These are phyloP conservation scores for Cirrhinus molitorella DNA, from an alignment of 2,797 vertebrate genomes.

Conservation along the genomic window DNA sequence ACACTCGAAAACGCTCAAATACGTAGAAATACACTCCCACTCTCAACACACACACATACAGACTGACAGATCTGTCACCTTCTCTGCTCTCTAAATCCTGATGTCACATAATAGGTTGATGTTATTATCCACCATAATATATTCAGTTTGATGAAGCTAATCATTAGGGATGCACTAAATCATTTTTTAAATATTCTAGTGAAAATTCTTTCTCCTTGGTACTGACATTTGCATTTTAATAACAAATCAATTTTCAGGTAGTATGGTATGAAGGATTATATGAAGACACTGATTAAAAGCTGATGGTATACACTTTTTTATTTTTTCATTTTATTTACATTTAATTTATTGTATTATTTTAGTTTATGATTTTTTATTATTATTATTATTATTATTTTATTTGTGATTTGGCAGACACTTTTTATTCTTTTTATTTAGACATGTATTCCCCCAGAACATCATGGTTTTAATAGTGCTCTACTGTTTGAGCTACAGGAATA, in stretches of 20 bases:
- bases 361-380: no score
- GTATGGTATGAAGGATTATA: background rate
- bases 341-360: no score
- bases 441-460: background rate
- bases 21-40: background rate
- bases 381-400: no score
- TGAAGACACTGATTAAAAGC: background rate
- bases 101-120: background rate
- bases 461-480: background rate
- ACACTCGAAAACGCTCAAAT: constrained; percentile 19
- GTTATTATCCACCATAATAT: background rate
- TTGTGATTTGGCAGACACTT: no score
- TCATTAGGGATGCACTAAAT: background rate
- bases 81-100: constrained; percentile 2
- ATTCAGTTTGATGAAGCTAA: background rate
- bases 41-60: no score
- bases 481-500: background rate
- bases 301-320: background rate
- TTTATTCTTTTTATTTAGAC: no score
- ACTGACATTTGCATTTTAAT: background rate
- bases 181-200: background rate
- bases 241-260: background rate
- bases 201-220: background rate
- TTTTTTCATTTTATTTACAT: no score
- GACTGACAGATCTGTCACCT: background rate